Percentiles rank a stretch among this genome's conserved stretches.
phyloP scores from a whole-genome alignment of 2,113 vertebrate species.

The Saccopteryx bilineata region DNA sequence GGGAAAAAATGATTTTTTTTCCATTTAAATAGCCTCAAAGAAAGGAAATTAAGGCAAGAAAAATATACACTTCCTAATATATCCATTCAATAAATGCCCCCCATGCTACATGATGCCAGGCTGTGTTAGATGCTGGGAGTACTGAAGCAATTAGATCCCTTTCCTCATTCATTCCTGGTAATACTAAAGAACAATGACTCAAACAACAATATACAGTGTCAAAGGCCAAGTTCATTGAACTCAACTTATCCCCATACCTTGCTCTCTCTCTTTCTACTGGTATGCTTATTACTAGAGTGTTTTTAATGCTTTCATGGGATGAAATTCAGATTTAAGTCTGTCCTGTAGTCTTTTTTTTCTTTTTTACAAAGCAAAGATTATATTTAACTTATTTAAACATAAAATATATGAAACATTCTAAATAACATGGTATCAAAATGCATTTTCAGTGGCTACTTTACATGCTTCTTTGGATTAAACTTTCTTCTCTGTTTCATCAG shows the following conservation, averaged over 20 bases:
- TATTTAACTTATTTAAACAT: background rate
- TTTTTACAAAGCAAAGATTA: background rate
- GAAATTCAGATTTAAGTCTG: background rate
- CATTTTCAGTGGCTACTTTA: background rate
- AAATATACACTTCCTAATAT: background rate
- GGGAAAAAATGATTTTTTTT: slow-evolving; percentile 35
- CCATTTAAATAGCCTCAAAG: slow-evolving; percentile 17
- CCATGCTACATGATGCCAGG: background rate
- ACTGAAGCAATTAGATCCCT: background rate
- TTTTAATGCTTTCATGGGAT: background rate
- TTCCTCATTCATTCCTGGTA: background rate
- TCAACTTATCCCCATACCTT: background rate
- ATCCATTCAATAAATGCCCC: background rate
- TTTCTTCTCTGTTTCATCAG: background rate
- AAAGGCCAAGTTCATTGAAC: background rate
- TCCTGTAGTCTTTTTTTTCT: background rate
- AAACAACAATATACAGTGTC: background rate
- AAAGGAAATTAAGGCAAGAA: background rate
- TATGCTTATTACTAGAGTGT: background rate
- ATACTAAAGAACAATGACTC: background rate
- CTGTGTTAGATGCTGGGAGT: background rate
- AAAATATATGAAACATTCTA: background rate
- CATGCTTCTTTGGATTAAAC: background rate
- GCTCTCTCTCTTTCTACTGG: background rate
- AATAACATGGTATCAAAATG: background rate